Base-by-base conservation (phyloP, 2,113 vertebrate species). In the Helogale parvula region DNA sequence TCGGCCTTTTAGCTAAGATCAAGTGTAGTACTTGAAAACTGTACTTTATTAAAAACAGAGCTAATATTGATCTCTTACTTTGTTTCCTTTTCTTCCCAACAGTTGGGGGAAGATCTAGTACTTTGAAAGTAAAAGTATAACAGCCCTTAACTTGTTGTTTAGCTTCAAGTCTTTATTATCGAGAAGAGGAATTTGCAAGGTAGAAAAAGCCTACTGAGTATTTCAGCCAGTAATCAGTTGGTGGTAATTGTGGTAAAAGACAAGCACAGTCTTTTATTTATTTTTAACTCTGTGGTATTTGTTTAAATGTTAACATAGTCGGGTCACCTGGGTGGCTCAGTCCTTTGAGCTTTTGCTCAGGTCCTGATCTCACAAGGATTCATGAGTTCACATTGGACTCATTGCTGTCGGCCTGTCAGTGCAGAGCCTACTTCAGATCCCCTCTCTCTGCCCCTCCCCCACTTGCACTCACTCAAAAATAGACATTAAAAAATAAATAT, bases 281-380 rank as follows among this genome's bases (percentile, higher is more conserved):
- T 80, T 81, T 68, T 50, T 50, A 52, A 82, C 29, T 85, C 60
- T 85, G 5, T 92, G 35, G 4, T 83, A 41, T 93, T 90, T 88
- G 68, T 80, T 89, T 94, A 80, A 94, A 92, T 96, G 74, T 89
- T 91, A 72, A 6, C 60, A 21, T 88, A 35, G 41, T 45, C 38
- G 8, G 57, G 57, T 60, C 19, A 57, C 54, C 54, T 57, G 54
- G 54, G 54, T 57, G 54, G 54, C 54, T 57, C 57, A 60, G 57
- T 23, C 57, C 57, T 60, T 60, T 60, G 57, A 60, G 57, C 57
- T 60, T 60, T 7, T 2, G 57, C 57, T 60, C 57, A 60, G 57
- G 57, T 60, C 7, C 21, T 60, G 57, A 60, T 60, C 21, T 23
- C 57, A 54, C 52, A 17, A 13, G 50, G 50, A 13, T 52, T 57